A percentile compares a stretch with the other conserved stretches of the same genome.
These are phyloP conservation scores for Ceratina australensis DNA, from an alignment of 1,140 invertebrate genomes.

Conservation along the genomic window DNA sequence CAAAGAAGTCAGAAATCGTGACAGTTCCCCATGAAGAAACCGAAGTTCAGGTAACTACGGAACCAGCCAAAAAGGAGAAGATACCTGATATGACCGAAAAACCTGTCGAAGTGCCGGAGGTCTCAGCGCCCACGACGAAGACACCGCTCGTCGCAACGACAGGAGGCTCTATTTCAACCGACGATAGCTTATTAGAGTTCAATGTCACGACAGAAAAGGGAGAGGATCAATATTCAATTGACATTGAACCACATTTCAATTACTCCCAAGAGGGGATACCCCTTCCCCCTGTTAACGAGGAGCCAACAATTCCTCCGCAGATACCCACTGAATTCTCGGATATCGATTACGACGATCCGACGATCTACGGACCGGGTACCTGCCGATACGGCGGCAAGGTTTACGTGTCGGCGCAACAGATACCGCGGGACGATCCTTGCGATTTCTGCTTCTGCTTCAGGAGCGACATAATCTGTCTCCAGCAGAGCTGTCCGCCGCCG, in stretches of 20 bases:
- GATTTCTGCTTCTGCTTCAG: conserved; percentile 98
- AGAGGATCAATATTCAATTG: conserved; percentile 56
- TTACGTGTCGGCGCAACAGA: conserved; percentile 96
- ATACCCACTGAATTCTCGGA: conserved; percentile 74
- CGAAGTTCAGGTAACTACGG: background rate
- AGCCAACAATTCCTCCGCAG: conserved; percentile 26
- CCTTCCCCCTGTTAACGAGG: no score
- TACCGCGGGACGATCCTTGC: conserved; percentile 95
- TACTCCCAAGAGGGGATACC: no score
- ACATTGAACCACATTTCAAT: conserved; percentile 42
- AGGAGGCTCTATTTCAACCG: conserved; percentile 53
- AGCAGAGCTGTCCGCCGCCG: conserved; percentile 96
- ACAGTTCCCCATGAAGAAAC: conserved; percentile 9
- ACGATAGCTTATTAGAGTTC: conserved; percentile 51
- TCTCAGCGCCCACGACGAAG: conserved; percentile 8
- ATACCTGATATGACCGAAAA: conserved; percentile 11
- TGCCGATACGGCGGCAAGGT: conserved; percentile 95
- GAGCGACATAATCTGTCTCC: conserved; percentile 96
- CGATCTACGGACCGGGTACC: conserved; percentile 90
- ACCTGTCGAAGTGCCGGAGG: conserved; percentile 29
- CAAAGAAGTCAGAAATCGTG: conserved; percentile 21
- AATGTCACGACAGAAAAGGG: conserved; percentile 53
- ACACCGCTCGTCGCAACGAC: conserved; percentile 13
- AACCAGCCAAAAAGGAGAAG: no score
- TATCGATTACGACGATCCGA: conserved; percentile 86